These are phyloP conservation scores for Salvelinus namaycush DNA, from an alignment of 2,113 vertebrate species.

Conservation along the genomic window DNA sequence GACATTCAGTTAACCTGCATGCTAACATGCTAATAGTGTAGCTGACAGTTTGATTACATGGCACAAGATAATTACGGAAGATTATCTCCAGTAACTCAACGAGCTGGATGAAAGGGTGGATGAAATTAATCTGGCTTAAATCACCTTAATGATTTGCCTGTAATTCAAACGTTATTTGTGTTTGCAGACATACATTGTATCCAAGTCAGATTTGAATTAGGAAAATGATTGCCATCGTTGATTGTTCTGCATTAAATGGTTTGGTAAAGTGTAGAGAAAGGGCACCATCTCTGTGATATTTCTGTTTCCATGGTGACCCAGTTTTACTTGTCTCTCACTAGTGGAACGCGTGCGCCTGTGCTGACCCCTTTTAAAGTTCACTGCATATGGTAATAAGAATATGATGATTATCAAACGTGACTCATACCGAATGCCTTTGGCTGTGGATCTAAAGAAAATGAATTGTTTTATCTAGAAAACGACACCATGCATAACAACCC, in stretches of 20 bases:
- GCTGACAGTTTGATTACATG: neutral
- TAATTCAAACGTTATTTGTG: neutral
- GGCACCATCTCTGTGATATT: slow-evolving; percentile 48
- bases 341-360: slow-evolving; percentile 10
- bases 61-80: neutral
- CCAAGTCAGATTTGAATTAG: neutral
- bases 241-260: neutral
- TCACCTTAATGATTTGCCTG: neutral
- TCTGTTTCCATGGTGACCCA: slow-evolving; percentile 59
- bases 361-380: slow-evolving; percentile 37
- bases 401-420: neutral
- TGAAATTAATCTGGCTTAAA: neutral
- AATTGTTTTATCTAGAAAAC: neutral
- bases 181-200: neutral
- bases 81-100: neutral
- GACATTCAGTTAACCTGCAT: neutral
- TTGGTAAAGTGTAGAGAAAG: slow-evolving; percentile 16
- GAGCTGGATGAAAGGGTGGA: neutral
- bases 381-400: slow-evolving; percentile 18
- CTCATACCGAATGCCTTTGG: neutral
- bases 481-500: too few relatives aligned
- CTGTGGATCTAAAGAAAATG: neutral
- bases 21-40: neutral
- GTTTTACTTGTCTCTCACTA: slow-evolving; percentile 38
- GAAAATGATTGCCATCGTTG: neutral